Conservation (phyloP, 2,888 invertebrate genomes). For the Agrochola lychnidis region DNA sequence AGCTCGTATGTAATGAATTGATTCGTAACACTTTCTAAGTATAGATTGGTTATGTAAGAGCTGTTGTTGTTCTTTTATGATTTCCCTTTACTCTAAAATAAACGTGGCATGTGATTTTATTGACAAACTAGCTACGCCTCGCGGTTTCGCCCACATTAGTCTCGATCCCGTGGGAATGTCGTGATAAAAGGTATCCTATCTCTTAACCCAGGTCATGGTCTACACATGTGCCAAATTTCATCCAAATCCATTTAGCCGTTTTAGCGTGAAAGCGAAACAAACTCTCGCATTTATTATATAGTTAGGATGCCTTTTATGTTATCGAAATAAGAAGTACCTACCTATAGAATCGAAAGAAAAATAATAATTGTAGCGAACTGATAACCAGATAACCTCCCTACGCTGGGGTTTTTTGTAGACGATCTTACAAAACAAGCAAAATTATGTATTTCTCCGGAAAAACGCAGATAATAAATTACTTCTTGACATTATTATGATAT, state of each 20-base stretch:
- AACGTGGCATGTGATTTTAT: conserved; percentile 15
- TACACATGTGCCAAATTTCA: no score
- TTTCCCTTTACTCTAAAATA: conserved; percentile 45
- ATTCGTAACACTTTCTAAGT: conserved; percentile 61
- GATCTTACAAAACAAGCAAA: not conserved
- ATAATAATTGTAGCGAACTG: not conserved
- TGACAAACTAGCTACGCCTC: no score
- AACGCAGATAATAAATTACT: not conserved
- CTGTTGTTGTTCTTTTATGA: conserved; percentile 40
- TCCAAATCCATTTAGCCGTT: no score
- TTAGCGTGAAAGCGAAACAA: no score
- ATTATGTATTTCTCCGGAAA: not conserved
- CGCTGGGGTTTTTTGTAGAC: not conserved
- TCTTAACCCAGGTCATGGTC: no score
- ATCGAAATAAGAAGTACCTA: no score
- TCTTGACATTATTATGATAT: conserved; percentile 1
- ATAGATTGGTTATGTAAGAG: conserved; percentile 48
- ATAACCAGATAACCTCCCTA: conserved; percentile 20
- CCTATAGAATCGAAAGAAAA: not conserved
- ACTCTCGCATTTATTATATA: no score
- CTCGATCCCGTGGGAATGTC: no score
- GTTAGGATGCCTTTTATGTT: no score
- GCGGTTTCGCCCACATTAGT: no score
- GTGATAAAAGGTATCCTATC: no score
- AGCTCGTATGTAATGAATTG: conserved; percentile 51